These are phyloP conservation scores for Halotydeus destructor DNA, from an alignment of 1,140 invertebrate species.

Conservation along the genomic window DNA sequence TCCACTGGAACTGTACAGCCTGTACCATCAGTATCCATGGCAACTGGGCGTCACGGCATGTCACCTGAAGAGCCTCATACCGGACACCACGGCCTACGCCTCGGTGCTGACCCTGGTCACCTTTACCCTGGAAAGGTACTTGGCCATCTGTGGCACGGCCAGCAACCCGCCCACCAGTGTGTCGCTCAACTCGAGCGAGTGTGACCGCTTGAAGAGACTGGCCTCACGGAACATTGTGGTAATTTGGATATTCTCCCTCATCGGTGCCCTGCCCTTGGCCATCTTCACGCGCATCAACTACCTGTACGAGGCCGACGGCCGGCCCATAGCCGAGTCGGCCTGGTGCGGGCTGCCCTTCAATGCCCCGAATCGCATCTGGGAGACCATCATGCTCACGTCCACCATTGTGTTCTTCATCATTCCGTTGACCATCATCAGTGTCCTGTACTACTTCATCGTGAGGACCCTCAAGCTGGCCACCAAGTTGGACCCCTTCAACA, in stretches of 20 bases:
- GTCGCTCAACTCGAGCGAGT: slow-evolving; percentile 17
- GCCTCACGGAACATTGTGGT: slow-evolving; percentile 53
- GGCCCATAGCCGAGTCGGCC: slow-evolving; percentile 20
- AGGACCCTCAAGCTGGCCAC: slow-evolving; percentile 16
- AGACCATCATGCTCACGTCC: slow-evolving; percentile 23
- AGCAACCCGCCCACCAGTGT: slow-evolving; percentile 31
- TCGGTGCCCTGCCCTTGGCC: slow-evolving; percentile 56
- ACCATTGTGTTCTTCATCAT: slow-evolving; percentile 22
- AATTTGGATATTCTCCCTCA: slow-evolving; percentile 51
- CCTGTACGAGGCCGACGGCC: slow-evolving; percentile 9
- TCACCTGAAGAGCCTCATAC: slow-evolving; percentile 57
- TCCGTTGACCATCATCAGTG: slow-evolving; percentile 17
- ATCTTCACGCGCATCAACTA: slow-evolving; percentile 24
- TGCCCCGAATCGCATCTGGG: slow-evolving; percentile 19
- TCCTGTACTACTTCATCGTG: slow-evolving; percentile 18
- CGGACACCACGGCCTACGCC: slow-evolving; percentile 65
- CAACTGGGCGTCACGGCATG: slow-evolving; percentile 55
- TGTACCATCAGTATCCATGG: slow-evolving; percentile 89
- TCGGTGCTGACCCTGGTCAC: slow-evolving; percentile 27
- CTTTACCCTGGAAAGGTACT: slow-evolving; percentile 31
- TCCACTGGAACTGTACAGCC: slow-evolving; percentile 62
- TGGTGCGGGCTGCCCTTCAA: slow-evolving; percentile 23
- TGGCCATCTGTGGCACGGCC: slow-evolving; percentile 77
- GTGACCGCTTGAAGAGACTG: slow-evolving; percentile 52
- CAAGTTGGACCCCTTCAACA: slow-evolving; percentile 7